A percentile compares a stretch with the other conserved stretches of the same genome.
phyloP scores from a whole-genome alignment of 2,113 vertebrate species.

The Uria lomvia region DNA sequence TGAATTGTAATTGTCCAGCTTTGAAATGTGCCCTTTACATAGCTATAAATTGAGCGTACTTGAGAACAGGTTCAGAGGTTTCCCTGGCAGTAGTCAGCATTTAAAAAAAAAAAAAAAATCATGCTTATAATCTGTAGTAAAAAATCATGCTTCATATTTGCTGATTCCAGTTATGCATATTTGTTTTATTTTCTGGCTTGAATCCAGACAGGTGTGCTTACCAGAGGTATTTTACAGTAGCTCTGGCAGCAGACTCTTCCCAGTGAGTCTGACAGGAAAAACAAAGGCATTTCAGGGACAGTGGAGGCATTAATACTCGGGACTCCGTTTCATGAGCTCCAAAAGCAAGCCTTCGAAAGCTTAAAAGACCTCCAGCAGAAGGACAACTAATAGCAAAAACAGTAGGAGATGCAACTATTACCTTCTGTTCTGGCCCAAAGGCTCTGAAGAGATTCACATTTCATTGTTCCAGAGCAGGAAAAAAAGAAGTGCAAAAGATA shows the following conservation, averaged over 20 bases:
- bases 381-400: background rate
- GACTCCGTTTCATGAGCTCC: background rate
- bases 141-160: background rate
- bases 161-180: background rate
- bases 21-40: background rate
- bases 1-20: background rate
- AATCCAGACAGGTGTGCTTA: background rate
- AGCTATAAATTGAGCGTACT: background rate
- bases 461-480: background rate
- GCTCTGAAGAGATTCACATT: background rate
- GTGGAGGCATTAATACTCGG: background rate
- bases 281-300: background rate
- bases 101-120: background rate
- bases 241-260: background rate
- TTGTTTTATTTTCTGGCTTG: background rate
- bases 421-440: constrained; percentile 4
- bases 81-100: background rate
- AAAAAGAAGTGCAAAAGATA: background rate
- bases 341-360: background rate
- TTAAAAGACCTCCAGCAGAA: constrained; percentile 1
- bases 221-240: background rate
- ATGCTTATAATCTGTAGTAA: background rate
- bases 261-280: background rate
- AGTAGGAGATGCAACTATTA: background rate
- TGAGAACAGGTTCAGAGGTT: background rate